phyloP scores from a whole-genome alignment of 2,888 invertebrate species.

The Platycheirus rosarum region DNA sequence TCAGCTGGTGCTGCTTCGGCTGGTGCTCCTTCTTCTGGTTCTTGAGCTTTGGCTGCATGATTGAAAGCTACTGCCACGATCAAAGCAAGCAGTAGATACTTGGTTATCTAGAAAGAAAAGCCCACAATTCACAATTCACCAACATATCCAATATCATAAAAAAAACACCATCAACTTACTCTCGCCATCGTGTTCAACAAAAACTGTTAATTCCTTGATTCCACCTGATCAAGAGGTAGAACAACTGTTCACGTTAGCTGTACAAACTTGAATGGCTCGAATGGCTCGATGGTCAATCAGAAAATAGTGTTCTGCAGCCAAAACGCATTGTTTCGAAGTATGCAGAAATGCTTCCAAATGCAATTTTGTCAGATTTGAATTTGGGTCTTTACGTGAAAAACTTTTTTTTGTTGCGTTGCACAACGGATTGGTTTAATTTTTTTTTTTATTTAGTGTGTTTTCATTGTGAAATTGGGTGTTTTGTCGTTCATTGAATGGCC shows the following conservation, averaged over 20 bases:
- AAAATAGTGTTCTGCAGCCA: constrained; percentile 49
- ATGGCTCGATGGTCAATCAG: constrained; percentile 48
- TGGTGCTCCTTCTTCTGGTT: background rate
- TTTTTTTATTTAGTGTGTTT: constrained; percentile 25
- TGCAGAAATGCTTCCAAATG: constrained; percentile 53
- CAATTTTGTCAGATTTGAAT: constrained; percentile 41
- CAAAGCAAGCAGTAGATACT: constrained; percentile 55
- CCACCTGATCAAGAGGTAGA: constrained; percentile 47
- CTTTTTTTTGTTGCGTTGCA: constrained; percentile 56
- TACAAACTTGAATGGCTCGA: constrained; percentile 63
- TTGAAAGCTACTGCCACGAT: constrained; percentile 53
- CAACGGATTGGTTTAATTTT: constrained; percentile 34
- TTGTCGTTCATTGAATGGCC: constrained; percentile 56
- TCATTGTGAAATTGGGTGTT: constrained; percentile 64
- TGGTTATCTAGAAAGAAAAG: constrained; percentile 52
- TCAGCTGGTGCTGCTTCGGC: constrained; percentile 3
- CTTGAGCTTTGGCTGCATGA: constrained; percentile 42
- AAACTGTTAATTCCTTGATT: constrained; percentile 22
- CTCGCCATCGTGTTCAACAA: constrained; percentile 48
- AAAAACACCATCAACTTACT: constrained; percentile 34
- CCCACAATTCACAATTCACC: background rate
- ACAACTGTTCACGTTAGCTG: constrained; percentile 67
- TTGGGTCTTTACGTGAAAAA: constrained; percentile 29
- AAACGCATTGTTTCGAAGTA: constrained; percentile 43
- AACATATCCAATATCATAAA: background rate